Percentiles rank a stretch among this genome's conserved stretches.
Evolutionary conservation across 2,113 vertebrate genomes (phyloP).

Genomic region (Cochlearius cochlearius): DNA sequence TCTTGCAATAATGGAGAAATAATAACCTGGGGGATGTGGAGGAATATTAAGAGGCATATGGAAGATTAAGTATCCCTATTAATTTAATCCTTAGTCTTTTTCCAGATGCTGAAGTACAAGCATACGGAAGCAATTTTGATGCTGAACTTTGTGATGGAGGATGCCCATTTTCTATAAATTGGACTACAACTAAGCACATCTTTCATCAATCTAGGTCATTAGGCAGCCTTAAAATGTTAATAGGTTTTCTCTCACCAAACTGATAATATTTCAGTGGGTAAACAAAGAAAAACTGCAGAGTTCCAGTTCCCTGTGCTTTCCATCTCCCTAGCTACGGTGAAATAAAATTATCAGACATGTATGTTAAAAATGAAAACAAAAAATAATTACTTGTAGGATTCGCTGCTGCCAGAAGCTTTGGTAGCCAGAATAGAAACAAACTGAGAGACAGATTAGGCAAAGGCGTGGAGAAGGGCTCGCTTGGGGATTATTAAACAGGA

Average conservation of each 20-base stretch:
- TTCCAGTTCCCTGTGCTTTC: background rate
- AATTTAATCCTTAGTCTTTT: slow-evolving; percentile 43
- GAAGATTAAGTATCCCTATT: slow-evolving; percentile 52
- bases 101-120: slow-evolving; percentile 41
- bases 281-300: background rate
- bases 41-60: slow-evolving; percentile 3
- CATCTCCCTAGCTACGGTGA: background rate
- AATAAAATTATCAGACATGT: background rate
- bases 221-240: background rate
- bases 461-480: background rate
- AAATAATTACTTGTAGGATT: background rate
- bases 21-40: slow-evolving; percentile 24
- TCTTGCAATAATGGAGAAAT: slow-evolving; percentile 2
- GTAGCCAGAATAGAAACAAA: background rate
- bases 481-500: background rate
- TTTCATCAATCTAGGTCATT: background rate
- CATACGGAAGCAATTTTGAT: slow-evolving; percentile 40
- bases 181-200: slow-evolving; percentile 9
- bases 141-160: slow-evolving; percentile 24
- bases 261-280: background rate
- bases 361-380: background rate
- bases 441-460: background rate
- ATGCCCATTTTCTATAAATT: slow-evolving; percentile 39
- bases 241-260: background rate
- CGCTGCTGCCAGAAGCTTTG: background rate